Conservation (phyloP, 2,888 invertebrate genomes). For the Helobdella robusta region DNA sequence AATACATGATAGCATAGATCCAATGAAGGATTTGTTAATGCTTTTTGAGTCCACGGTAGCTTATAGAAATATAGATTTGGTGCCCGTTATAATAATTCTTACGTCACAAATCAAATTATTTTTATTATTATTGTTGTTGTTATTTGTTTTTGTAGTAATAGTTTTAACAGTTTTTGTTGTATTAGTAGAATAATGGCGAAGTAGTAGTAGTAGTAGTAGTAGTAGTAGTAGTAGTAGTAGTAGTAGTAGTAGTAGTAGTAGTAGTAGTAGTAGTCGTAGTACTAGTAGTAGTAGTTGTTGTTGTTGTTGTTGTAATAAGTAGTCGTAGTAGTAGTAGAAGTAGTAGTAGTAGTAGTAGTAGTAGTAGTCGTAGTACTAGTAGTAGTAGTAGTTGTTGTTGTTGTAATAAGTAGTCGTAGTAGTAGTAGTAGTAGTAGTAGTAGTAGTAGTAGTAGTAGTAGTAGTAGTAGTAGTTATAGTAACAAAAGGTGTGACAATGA, state of each 20-base stretch:
- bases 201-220: conserved; percentile 18
- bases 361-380: too few species aligned
- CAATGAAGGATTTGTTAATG: too few species aligned
- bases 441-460: conserved; percentile 14
- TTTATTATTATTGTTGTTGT: too few species aligned
- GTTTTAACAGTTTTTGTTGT: too few species aligned
- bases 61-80: too few species aligned
- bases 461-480: neutral
- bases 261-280: neutral
- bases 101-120: too few species aligned
- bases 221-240: conserved; percentile 7
- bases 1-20: too few species aligned
- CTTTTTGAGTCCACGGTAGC: too few species aligned
- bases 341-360: conserved; percentile 1
- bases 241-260: conserved; percentile 11
- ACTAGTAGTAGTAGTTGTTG: neutral
- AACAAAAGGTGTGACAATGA: neutral
- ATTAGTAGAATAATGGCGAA: too few species aligned
- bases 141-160: too few species aligned
- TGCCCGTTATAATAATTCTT: too few species aligned
- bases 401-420: conserved; percentile 14
- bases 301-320: neutral
- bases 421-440: conserved; percentile 7
- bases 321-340: too few species aligned
- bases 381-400: conserved; percentile 1